These are phyloP conservation scores for Erpetoichthys calabaricus DNA, from an alignment of 2,797 vertebrate species.

Conservation along the genomic window DNA sequence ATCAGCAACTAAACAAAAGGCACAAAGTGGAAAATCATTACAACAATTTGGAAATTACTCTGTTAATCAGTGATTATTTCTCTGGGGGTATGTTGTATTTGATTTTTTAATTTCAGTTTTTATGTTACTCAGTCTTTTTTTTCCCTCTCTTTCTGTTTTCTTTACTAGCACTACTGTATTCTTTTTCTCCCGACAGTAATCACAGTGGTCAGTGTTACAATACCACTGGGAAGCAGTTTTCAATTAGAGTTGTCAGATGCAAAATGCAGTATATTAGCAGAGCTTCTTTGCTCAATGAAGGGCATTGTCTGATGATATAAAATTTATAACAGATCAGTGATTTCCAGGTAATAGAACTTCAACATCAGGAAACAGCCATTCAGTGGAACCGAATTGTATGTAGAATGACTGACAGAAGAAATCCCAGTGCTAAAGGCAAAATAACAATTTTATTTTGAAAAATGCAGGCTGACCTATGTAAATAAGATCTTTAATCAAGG, in stretches of 20 bases:
- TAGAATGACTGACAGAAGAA: too few species aligned
- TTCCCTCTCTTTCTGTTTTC: not conserved
- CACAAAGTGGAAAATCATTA: conserved; percentile 2
- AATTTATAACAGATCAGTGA: too few species aligned
- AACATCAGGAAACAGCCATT: too few species aligned
- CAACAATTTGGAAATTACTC: conserved; percentile 4
- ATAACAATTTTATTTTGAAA: too few species aligned
- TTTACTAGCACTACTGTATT: conserved; percentile 3
- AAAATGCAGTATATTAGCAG: not conserved
- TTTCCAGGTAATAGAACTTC: too few species aligned
- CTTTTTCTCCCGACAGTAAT: conserved; percentile 5
- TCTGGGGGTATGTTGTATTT: not conserved
- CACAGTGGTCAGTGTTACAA: not conserved
- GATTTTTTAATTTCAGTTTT: too few species aligned
- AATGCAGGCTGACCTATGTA: too few species aligned
- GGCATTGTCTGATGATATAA: too few species aligned
- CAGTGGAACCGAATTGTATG: too few species aligned
- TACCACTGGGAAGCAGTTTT: conserved; percentile 2
- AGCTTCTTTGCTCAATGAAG: too few species aligned
- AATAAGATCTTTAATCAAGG: too few species aligned
- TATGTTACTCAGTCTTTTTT: conserved; percentile 4
- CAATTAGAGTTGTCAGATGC: conserved; percentile 3
- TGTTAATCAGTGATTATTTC: conserved; percentile 9
- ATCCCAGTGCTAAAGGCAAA: too few species aligned
- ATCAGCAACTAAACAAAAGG: conserved; percentile 7